Percentiles rank a stretch among this genome's conserved stretches.
Evolutionary conservation across 2,113 vertebrate species (phyloP).

Genomic region (Cettia cetti): DNA sequence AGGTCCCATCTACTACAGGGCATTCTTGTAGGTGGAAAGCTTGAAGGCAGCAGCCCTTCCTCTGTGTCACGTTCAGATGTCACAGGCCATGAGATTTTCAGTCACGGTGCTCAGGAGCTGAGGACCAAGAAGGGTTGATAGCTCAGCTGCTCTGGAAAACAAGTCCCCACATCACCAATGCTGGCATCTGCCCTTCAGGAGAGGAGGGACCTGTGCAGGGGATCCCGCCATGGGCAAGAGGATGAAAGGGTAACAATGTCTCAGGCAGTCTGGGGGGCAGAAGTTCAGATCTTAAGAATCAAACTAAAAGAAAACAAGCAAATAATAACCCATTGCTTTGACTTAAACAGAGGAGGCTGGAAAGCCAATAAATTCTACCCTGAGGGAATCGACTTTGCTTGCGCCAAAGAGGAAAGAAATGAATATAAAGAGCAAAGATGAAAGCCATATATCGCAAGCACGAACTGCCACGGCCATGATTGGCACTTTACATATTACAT

Average conservation of each 20-base stretch:
- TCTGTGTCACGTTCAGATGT: background rate
- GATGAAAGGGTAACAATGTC: background rate
- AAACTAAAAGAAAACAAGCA: conserved; percentile 7
- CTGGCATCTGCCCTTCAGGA: background rate
- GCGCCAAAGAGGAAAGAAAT: background rate
- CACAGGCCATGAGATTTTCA: background rate
- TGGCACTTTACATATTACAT: conserved; percentile 25
- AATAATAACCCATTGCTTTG: background rate
- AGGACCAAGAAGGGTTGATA: background rate
- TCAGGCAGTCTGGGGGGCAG: background rate
- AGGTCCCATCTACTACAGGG: background rate
- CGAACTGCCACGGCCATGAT: background rate
- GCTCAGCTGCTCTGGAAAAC: background rate
- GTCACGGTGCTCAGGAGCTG: background rate
- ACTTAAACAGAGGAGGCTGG: background rate
- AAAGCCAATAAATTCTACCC: conserved; percentile 4
- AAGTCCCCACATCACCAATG: rapidly evolving
- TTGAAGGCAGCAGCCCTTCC: background rate
- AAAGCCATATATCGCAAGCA: background rate
- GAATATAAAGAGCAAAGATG: background rate
- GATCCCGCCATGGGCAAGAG: rapidly evolving
- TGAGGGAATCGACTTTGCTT: background rate
- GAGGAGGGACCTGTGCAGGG: background rate
- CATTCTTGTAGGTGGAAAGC: background rate
- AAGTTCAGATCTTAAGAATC: background rate